Evolutionary conservation across 1,140 invertebrate genomes (phyloP).

Genomic region (Trichonephila clavipes): DNA sequence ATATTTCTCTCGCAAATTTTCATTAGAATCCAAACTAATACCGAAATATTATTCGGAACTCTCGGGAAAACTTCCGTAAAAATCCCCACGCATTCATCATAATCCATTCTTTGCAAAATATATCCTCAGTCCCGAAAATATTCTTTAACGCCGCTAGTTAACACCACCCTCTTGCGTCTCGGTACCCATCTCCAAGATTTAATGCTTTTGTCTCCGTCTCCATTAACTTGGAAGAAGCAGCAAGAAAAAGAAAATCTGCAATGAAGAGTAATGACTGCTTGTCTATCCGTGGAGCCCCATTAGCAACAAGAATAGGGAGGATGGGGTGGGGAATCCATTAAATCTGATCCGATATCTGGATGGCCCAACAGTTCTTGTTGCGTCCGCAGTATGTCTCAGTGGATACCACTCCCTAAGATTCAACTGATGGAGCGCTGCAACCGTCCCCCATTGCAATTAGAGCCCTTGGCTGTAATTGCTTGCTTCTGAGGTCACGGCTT

Average conservation of each 20-base stretch:
- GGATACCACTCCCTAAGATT: too few relatives aligned
- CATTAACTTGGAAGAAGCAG: neutral
- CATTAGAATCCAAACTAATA: neutral
- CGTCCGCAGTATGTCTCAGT: neutral
- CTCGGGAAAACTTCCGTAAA: neutral
- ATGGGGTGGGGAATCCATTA: constrained; percentile 4
- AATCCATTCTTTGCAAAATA: neutral
- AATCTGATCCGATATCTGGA: constrained; percentile 60
- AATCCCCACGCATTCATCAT: neutral
- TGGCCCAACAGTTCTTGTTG: constrained; percentile 58
- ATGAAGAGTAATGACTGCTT: constrained; percentile 60
- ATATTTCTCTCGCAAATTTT: too few relatives aligned
- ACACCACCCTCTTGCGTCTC: neutral
- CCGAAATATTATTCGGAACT: neutral
- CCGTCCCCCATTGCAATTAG: neutral
- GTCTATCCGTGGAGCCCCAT: constrained; percentile 57
- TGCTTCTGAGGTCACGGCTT: constrained; percentile 9
- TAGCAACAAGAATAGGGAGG: neutral
- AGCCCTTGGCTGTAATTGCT: constrained; percentile 15
- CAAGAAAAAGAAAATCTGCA: constrained; percentile 22
- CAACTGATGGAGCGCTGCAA: too few relatives aligned
- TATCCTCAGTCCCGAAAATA: neutral
- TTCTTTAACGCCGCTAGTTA: neutral
- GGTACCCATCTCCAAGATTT: constrained; percentile 20
- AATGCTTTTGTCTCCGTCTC: constrained; percentile 43